Evolutionary conservation across 2,113 vertebrate species (phyloP).

Genomic region (Brachyhypopomus occidentalis): DNA sequence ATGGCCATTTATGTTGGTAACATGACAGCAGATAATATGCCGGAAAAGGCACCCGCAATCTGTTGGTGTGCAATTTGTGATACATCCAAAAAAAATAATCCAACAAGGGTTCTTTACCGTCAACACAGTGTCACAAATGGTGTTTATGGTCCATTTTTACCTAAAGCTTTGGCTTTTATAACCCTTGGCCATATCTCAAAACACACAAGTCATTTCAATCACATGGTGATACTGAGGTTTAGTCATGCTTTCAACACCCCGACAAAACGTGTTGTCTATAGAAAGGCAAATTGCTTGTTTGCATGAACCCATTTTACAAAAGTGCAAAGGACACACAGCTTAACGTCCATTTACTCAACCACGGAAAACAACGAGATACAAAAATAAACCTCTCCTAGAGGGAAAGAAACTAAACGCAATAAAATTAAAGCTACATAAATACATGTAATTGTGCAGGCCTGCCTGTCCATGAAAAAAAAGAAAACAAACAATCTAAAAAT

Average conservation of each 20-base stretch:
- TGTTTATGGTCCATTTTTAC: neutral
- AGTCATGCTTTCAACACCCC: conserved; percentile 34
- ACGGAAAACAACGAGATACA: conserved; percentile 51
- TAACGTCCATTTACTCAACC: conserved; percentile 60
- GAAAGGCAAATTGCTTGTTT: conserved; percentile 62
- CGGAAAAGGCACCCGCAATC: neutral
- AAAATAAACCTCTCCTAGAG: conserved; percentile 25
- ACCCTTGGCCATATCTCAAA: conserved; percentile 7
- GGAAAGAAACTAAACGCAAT: conserved; percentile 21
- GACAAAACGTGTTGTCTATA: conserved; percentile 57
- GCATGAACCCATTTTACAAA: conserved; percentile 67
- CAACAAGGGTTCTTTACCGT: neutral
- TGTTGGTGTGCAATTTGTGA: neutral
- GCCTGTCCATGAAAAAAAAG: conserved; percentile 74
- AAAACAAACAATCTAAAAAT: conserved; percentile 43
- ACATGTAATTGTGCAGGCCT: conserved; percentile 74
- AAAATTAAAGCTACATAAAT: conserved; percentile 69
- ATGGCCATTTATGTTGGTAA: neutral
- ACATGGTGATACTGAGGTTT: conserved; percentile 8
- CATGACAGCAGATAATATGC: neutral
- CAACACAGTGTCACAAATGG: neutral
- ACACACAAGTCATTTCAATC: conserved; percentile 6
- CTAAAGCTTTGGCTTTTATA: conserved; percentile 37
- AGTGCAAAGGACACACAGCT: conserved; percentile 72
- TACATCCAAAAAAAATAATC: neutral